Evolutionary conservation across 2,113 vertebrate species (phyloP).

Genomic region (Mus musculus): GRCm39 chr12:107661001-107661500

Average conservation of each 20-base stretch:
- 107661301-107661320: neutral
- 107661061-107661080: neutral
- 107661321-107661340: neutral
- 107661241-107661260: too few relatives aligned
- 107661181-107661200: accelerated
- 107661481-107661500: neutral
- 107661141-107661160: accelerated
- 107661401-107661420: neutral
- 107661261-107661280: too few relatives aligned
- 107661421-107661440: neutral
- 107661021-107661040: neutral
- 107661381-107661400: neutral
- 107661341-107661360: constrained; percentile 55
- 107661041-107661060: neutral
- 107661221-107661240: neutral
- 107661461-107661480: accelerated
- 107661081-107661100: too few relatives aligned
- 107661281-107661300: neutral
- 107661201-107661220: neutral
- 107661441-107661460: neutral
- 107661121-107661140: neutral
- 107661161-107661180: neutral
- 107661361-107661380: constrained; percentile 36
- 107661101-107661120: too few relatives aligned
- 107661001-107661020: neutral